These are phyloP conservation scores for Gyrodactylus bullatarudis DNA, from an alignment of 1,140 invertebrate species.

Conservation along the genomic window DNA sequence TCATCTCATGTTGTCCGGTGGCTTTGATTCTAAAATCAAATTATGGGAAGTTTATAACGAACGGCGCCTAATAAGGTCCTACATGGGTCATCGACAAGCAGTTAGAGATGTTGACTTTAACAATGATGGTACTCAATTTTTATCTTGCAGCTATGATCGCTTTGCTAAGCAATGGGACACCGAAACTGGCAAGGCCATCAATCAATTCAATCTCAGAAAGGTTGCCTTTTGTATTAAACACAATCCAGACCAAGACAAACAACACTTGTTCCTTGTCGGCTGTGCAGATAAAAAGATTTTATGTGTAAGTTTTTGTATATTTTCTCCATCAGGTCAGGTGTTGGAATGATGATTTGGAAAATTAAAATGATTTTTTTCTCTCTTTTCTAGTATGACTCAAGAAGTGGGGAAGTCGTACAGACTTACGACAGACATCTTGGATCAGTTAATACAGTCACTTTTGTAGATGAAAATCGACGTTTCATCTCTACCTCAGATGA, in stretches of 20 bases:
- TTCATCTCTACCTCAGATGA: slow-evolving; percentile 96
- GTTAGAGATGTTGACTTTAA: slow-evolving; percentile 84
- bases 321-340: neutral
- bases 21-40: slow-evolving; percentile 86
- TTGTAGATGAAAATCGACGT: slow-evolving; percentile 81
- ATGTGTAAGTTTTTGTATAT: slow-evolving; percentile 31
- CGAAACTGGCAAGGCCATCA: slow-evolving; percentile 51
- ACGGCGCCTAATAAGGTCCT: slow-evolving; percentile 61
- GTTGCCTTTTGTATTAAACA: slow-evolving; percentile 90
- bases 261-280: slow-evolving; percentile 81
- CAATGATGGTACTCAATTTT: slow-evolving; percentile 55
- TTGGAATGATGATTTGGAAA: neutral
- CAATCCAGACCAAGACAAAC: slow-evolving; percentile 77
- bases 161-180: slow-evolving; percentile 97
- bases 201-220: slow-evolving; percentile 53
- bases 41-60: slow-evolving; percentile 96
- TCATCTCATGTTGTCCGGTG: slow-evolving; percentile 63
- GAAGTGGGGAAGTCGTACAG: slow-evolving; percentile 60
- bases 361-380: neutral
- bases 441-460: slow-evolving; percentile 88
- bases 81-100: slow-evolving; percentile 75
- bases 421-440: slow-evolving; percentile 95
- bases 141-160: slow-evolving; percentile 44
- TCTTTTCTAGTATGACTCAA: slow-evolving; percentile 41
- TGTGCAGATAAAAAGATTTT: slow-evolving; percentile 97